phyloP scores from a whole-genome alignment of 92 coral and sea anemone genomes.

The Phymanthus crucifer region DNA sequence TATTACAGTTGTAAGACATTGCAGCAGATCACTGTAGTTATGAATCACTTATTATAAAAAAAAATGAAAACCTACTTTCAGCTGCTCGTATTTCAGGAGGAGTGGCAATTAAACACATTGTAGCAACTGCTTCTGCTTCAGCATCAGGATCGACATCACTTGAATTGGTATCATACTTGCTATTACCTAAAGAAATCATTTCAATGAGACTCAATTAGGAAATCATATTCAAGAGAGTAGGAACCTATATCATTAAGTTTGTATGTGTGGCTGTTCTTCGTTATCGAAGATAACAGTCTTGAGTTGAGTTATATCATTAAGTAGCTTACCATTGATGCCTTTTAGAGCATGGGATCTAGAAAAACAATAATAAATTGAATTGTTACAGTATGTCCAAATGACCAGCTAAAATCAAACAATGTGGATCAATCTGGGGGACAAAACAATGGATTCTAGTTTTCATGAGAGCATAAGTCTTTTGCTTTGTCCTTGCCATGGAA shows the following conservation, averaged over 20 bases:
- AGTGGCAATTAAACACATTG: slow-evolving; percentile 87
- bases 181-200: slow-evolving; percentile 33
- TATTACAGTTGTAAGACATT: too few species aligned
- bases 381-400: too few species aligned
- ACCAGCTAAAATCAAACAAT: too few species aligned
- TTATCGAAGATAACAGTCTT: too few species aligned
- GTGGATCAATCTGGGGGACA: too few species aligned
- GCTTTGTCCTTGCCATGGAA: too few species aligned
- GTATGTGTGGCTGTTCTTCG: too few species aligned
- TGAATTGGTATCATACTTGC: slow-evolving; percentile 47
- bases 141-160: slow-evolving; percentile 97
- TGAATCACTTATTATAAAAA: not conserved
- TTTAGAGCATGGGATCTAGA: slow-evolving; percentile 15
- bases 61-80: slow-evolving; percentile 58
- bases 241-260: not conserved
- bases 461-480: too few species aligned
- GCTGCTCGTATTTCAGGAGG: slow-evolving; percentile 79
- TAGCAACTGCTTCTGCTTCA: slow-evolving; percentile 99
- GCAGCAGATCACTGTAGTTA: not conserved
- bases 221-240: not conserved
- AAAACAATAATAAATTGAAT: not conserved
- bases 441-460: too few species aligned
- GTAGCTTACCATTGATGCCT: slow-evolving; percentile 24
- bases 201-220: not conserved
- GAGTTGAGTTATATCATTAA: too few species aligned